phyloP scores from a whole-genome alignment of 2,113 vertebrate genomes.

The Phalacrocorax aristotelis region DNA sequence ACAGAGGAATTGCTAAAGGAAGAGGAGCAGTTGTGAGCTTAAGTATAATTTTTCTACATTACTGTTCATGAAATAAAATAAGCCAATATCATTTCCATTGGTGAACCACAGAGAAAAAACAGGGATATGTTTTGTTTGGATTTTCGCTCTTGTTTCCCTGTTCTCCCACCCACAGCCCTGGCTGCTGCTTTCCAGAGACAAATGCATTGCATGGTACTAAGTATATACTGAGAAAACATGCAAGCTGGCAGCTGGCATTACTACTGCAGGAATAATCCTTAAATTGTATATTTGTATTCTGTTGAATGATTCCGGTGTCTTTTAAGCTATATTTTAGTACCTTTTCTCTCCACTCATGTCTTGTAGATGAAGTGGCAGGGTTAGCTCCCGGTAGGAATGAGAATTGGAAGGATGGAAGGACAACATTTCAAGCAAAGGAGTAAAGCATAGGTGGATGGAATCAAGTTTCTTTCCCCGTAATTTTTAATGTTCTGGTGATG shows the following conservation, averaged over 20 bases:
- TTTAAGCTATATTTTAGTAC: neutral
- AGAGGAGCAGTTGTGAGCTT: neutral
- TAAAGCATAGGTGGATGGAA: neutral
- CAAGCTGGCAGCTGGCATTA: neutral
- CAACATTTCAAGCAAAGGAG: neutral
- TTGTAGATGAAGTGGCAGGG: neutral
- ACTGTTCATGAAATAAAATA: conserved; percentile 28
- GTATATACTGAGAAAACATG: neutral
- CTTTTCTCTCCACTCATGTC: neutral
- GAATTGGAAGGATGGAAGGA: neutral
- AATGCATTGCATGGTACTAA: neutral
- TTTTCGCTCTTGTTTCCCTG: neutral
- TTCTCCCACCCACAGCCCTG: neutral
- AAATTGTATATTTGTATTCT: neutral
- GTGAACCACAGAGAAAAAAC: neutral
- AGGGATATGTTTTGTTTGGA: neutral
- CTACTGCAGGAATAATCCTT: neutral
- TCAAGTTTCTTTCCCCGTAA: neutral
- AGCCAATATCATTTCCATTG: neutral
- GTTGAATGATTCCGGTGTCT: neutral
- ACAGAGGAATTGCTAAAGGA: neutral
- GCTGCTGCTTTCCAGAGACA: neutral
- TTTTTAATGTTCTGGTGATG: neutral
- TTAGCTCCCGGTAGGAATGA: neutral
- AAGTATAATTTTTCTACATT: neutral